phyloP scores from a whole-genome alignment of 2,888 invertebrate genomes.

The Gastracanthus pulcherrimus region DNA sequence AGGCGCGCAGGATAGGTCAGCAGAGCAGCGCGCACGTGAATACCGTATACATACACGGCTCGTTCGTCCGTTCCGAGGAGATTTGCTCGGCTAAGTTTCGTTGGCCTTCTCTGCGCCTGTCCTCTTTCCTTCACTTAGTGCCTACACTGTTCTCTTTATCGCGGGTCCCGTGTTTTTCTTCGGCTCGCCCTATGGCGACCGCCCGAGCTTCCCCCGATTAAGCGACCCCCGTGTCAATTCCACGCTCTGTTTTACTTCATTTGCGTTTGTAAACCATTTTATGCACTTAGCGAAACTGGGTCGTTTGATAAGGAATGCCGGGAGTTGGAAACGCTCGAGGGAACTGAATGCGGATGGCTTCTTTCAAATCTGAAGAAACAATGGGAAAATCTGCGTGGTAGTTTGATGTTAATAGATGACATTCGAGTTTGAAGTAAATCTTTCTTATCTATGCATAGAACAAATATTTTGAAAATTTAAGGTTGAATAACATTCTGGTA shows the following conservation, averaged over 20 bases:
- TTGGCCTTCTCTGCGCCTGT: too few species aligned
- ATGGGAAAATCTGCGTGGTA: too few species aligned
- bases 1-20: constrained; percentile 64
- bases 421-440: too few species aligned
- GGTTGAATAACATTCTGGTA: too few species aligned
- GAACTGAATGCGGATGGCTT: too few species aligned
- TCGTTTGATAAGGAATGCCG: constrained; percentile 26
- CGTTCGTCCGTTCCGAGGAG: constrained; percentile 69
- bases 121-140: too few species aligned
- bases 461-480: too few species aligned
- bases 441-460: too few species aligned
- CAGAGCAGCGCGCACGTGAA: constrained; percentile 63
- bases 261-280: constrained; percentile 47
- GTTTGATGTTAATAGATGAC: too few species aligned
- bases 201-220: too few species aligned
- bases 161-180: constrained; percentile 34
- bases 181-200: constrained; percentile 19
- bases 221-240: too few species aligned
- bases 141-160: constrained; percentile 57
- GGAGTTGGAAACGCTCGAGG: background rate
- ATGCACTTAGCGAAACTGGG: constrained; percentile 39
- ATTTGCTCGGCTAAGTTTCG: constrained; percentile 71
- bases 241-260: constrained; percentile 50
- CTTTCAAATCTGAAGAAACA: too few species aligned
- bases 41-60: constrained; percentile 65